A percentile compares a stretch with the other conserved stretches of the same genome.
Evolutionary conservation across 2,797 vertebrate genomes (phyloP).

Genomic region (Varecia variegata): DNA sequence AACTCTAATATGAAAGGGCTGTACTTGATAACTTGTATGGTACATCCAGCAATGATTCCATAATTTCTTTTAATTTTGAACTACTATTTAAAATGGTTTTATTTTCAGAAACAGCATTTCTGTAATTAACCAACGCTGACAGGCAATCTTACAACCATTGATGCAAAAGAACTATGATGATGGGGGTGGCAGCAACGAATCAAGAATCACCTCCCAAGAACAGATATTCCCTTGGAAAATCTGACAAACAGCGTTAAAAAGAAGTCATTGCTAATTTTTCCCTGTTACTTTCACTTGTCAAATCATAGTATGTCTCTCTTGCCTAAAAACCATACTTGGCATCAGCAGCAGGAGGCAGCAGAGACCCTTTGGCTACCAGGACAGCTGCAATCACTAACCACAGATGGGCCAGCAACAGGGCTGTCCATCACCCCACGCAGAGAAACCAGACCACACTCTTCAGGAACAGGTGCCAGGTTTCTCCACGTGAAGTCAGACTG

Average conservation of each 20-base stretch:
- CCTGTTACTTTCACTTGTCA: neutral
- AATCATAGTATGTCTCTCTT: neutral
- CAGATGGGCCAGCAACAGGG: neutral
- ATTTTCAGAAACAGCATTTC: constrained; percentile 31
- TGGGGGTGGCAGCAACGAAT: neutral
- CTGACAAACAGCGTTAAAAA: neutral
- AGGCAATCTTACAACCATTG: neutral
- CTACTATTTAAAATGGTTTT: neutral
- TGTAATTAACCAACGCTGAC: neutral
- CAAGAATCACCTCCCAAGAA: neutral
- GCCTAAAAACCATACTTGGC: neutral
- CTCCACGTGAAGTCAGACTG: neutral
- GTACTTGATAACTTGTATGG: neutral
- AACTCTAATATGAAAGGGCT: neutral
- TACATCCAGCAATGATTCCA: neutral
- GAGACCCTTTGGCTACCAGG: neutral
- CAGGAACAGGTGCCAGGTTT: neutral
- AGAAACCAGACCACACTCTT: neutral
- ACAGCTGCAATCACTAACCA: neutral
- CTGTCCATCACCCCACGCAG: too few relatives aligned
- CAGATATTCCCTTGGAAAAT: neutral
- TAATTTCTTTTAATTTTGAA: neutral
- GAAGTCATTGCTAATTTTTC: neutral
- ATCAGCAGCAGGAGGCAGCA: constrained; percentile 62
- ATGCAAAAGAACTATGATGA: neutral